Base-by-base conservation (phyloP, 1,140 invertebrate species). In the Homarus americanus region DNA sequence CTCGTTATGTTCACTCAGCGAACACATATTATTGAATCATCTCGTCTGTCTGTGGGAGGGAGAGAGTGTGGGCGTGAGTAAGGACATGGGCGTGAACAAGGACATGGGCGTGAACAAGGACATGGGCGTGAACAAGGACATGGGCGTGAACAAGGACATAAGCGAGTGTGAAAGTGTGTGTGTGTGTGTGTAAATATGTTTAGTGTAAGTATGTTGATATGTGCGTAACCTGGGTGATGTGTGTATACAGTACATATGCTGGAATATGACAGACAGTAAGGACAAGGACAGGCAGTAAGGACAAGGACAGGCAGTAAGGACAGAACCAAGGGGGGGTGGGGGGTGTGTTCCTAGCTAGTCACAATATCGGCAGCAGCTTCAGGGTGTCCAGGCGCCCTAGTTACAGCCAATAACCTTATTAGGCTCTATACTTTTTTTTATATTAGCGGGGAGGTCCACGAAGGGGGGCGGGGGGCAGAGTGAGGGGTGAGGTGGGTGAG, bases 1-100 rank as follows among this genome's bases (percentile, higher is more conserved):
- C 86, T 88, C 63, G 86, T 88, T 88, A 88, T 88, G 86, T 69
- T 66, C 86, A 88, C 76, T 80, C 86, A 53, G 44, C 38, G 76
- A 66, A 80, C 28, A 87, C 73, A 72, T 66, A 88, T 88, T 88
- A 88, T 88, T 88, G 86, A 88, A 88, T 88, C 86, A 88, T 32
- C 86, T 79, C 76, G 20, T 76, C 28, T 87, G 34, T 58, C 36
- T 58, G 17, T 49, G 49, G 0, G 17, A 20, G 10, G 10, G 15
- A 28, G 63, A 7, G 63, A 32, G 9, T 38, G 28, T 66, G 53
- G 40, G 63, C 32, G 82, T 63, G 34, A 17, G 34, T 40, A 15
- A 36, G 17, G 10, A 7, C n/a, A 7, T 80, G 78, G 44, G 78
- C 49, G 78, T 80, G 40, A 49, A 24, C 9, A 40, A 49, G 78